A percentile compares a stretch with the other conserved stretches of the same genome.
Evolutionary conservation across 2,113 vertebrate species (phyloP).

Genomic region (Serinus canaria): DNA sequence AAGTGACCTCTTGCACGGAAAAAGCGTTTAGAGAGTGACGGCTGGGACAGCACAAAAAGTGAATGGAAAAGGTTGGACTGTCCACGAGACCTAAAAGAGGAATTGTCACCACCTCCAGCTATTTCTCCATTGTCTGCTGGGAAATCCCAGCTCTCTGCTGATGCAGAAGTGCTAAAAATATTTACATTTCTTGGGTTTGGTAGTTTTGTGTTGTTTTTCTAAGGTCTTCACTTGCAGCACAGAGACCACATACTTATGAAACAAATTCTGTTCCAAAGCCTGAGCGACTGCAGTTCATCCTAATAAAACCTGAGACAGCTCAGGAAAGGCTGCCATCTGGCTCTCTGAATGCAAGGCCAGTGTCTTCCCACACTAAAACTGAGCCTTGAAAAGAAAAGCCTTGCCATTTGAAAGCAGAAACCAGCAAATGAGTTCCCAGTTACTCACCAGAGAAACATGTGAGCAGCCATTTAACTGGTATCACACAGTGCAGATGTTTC

Average conservation of each 20-base stretch:
- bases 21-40: not conserved
- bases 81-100: rapidly evolving
- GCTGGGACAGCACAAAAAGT: not conserved
- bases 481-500: not conserved
- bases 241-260: not conserved
- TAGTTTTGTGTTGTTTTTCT: not conserved
- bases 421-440: not conserved
- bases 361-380: not conserved
- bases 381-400: not conserved
- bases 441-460: not conserved
- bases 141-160: not conserved
- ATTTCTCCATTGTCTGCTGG: not conserved
- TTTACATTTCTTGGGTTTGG: not conserved
- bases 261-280: not conserved
- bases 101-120: not conserved
- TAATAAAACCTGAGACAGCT: not conserved
- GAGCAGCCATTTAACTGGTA: not conserved
- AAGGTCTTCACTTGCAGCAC: not conserved
- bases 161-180: not conserved
- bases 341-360: not conserved
- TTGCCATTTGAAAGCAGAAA: not conserved
- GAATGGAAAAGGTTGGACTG: not conserved
- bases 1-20: not conserved
- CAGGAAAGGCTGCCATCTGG: not conserved
- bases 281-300: not conserved